These are phyloP conservation scores for Rhineura floridana DNA, from an alignment of 2,113 vertebrate species.

Conservation along the genomic window DNA sequence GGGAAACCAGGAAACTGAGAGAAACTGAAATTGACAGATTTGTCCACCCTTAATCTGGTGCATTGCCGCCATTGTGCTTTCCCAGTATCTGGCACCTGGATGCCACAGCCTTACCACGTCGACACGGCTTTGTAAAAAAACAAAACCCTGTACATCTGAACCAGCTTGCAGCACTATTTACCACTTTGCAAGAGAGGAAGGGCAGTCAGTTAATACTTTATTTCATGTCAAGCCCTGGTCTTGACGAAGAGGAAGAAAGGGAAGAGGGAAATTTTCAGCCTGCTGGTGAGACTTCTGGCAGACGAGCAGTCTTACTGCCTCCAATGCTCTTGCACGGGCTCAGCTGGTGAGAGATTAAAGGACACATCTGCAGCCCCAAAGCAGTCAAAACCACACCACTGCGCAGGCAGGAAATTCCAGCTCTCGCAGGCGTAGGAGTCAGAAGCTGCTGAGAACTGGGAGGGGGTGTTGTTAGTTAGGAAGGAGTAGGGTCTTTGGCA, in stretches of 20 bases:
- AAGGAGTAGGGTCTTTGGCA: slow-evolving; percentile 42
- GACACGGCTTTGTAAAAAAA: background rate
- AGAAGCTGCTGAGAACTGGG: slow-evolving; percentile 43
- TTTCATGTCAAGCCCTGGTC: background rate
- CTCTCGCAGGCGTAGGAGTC: slow-evolving; percentile 64
- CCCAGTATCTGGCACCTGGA: background rate
- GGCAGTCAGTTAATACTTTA: background rate
- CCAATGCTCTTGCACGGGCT: slow-evolving; percentile 60
- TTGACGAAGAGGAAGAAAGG: background rate
- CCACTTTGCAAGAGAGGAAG: background rate
- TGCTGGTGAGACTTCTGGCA: slow-evolving; percentile 70
- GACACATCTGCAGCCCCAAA: slow-evolving; percentile 57
- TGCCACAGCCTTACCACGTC: background rate
- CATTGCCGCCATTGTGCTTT: no score
- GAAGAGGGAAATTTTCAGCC: slow-evolving; percentile 53
- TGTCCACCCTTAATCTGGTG: no score
- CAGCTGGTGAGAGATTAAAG: slow-evolving; percentile 76
- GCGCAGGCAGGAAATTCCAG: slow-evolving; percentile 75
- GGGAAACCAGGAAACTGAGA: no score
- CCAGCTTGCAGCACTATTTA: background rate
- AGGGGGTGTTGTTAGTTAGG: slow-evolving; percentile 39
- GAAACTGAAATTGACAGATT: no score
- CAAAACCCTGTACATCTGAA: no score
- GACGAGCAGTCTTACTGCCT: slow-evolving; percentile 61
- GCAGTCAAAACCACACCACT: slow-evolving; percentile 66